Percentiles rank a stretch among this genome's conserved stretches.
phyloP scores from a whole-genome alignment of 1,140 invertebrate genomes.

The Manduca sexta region DNA sequence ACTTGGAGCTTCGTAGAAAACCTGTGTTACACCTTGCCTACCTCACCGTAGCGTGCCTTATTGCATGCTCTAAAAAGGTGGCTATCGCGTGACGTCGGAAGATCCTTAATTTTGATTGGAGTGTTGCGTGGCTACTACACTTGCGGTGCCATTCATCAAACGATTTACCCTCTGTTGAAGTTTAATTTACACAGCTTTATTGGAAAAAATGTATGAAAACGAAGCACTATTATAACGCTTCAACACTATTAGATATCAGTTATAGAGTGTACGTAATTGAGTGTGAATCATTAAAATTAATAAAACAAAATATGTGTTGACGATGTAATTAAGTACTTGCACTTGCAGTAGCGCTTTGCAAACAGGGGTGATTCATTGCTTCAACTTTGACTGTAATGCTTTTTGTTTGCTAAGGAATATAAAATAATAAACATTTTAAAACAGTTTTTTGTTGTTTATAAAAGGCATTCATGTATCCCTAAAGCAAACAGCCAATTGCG shows the following conservation, averaged over 20 bases:
- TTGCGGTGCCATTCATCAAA: slow-evolving; percentile 42
- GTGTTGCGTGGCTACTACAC: slow-evolving; percentile 40
- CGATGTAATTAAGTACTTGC: too few species aligned
- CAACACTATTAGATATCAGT: too few species aligned
- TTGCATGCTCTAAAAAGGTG: slow-evolving; percentile 20
- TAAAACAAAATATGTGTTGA: too few species aligned
- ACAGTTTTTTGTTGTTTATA: too few species aligned
- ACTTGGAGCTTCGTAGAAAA: slow-evolving; percentile 1
- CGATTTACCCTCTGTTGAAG: slow-evolving; percentile 27
- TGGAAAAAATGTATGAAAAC: background rate
- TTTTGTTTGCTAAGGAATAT: slow-evolving; percentile 16
- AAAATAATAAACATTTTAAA: too few species aligned
- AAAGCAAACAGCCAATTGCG: too few species aligned
- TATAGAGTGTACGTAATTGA: too few species aligned
- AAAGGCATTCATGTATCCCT: too few species aligned
- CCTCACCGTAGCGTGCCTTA: slow-evolving; percentile 5
- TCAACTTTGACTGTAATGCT: slow-evolving; percentile 4
- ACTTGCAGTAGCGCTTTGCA: too few species aligned
- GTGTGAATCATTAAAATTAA: too few species aligned
- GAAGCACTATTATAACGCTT: too few species aligned
- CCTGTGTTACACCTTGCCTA: background rate
- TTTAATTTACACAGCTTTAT: slow-evolving; percentile 29
- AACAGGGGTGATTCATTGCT: too few species aligned
- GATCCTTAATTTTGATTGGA: slow-evolving; percentile 55
- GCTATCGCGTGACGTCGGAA: slow-evolving; percentile 42